A percentile compares a stretch with the other conserved stretches of the same genome.
Conservation (phyloP, 2,888 invertebrate species). For the Gastracanthus pulcherrimus region DNA sequence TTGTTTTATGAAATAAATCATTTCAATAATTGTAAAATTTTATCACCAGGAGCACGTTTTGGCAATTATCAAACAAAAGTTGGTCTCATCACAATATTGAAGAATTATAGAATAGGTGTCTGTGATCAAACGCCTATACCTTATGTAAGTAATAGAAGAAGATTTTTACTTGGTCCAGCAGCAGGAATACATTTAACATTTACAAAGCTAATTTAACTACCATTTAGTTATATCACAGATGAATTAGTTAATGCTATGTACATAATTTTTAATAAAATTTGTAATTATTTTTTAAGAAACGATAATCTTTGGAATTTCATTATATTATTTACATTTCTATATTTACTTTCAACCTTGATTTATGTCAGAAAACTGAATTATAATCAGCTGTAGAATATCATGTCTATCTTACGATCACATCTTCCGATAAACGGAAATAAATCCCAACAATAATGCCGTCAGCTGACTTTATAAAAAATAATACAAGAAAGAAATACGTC, state of each 20-base stretch:
- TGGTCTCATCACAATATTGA: conserved; percentile 71
- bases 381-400: no score
- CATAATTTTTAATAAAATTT: background rate
- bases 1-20: background rate
- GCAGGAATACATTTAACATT: conserved; percentile 70
- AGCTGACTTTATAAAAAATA: background rate
- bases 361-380: no score
- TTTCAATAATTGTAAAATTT: background rate
- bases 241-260: background rate
- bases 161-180: conserved; percentile 65
- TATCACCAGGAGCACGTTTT: conserved; percentile 64
- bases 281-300: background rate
- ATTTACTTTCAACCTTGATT: no score
- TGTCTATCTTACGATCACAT: no score
- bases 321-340: no score
- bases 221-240: no score
- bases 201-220: conserved; percentile 54
- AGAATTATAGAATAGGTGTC: conserved; percentile 70
- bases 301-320: no score
- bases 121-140: conserved; percentile 70
- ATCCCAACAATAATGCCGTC: no score
- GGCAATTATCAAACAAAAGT: conserved; percentile 73
- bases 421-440: no score
- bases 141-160: conserved; percentile 61
- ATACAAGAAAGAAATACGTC: no score